Percentiles rank a stretch among this genome's conserved stretches.
Evolutionary conservation across 2,797 vertebrate genomes (phyloP).

Genomic region (Psittacula echo): DNA sequence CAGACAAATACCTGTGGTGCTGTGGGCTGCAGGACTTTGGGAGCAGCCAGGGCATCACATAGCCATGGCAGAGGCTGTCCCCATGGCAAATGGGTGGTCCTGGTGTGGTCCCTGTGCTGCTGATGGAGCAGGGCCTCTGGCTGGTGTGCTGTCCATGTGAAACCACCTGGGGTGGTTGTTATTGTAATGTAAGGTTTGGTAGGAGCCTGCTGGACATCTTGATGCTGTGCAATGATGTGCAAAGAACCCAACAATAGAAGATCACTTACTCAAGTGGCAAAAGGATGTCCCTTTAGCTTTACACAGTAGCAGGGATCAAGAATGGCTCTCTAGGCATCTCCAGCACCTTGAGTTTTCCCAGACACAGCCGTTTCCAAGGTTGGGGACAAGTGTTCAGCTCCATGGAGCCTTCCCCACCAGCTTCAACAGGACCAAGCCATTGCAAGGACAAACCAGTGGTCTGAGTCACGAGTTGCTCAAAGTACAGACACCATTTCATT

Average conservation of each 20-base stretch:
- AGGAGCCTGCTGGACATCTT: rapidly evolving
- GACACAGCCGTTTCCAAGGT: neutral
- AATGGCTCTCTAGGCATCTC: neutral
- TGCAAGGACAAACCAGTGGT: neutral
- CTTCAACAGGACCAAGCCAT: neutral
- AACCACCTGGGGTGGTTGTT: rapidly evolving
- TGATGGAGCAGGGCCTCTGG: neutral
- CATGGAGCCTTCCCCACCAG: neutral
- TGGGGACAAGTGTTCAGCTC: neutral
- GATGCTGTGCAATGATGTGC: neutral
- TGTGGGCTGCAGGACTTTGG: rapidly evolving
- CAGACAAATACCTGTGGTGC: neutral
- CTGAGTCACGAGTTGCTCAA: neutral
- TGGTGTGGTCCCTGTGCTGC: rapidly evolving
- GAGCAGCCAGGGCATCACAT: neutral
- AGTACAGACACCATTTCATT: neutral
- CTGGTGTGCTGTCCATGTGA: neutral
- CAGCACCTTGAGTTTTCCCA: neutral
- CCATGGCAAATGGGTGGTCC: neutral
- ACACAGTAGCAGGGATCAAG: neutral
- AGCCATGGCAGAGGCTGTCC: neutral
- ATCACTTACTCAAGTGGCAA: neutral
- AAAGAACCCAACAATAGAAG: neutral
- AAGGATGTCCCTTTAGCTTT: neutral
- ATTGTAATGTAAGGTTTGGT: rapidly evolving